A percentile compares a stretch with the other conserved stretches of the same genome.
Evolutionary conservation across 1,140 invertebrate genomes (phyloP).

Genomic region (Apolygus lucorum): DNA sequence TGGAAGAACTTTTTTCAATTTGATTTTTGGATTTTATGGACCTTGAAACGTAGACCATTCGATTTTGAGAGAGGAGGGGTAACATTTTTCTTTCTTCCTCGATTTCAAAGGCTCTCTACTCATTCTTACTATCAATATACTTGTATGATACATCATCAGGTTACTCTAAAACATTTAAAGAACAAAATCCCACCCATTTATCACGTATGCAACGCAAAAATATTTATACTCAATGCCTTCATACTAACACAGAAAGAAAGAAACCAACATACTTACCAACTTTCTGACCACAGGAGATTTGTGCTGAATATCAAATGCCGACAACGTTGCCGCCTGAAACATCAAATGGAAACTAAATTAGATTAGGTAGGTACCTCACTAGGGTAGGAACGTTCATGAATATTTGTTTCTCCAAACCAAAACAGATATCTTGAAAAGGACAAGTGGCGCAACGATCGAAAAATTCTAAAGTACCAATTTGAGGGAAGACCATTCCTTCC

Average conservation of each 20-base stretch:
- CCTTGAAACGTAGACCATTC: no score
- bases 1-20: no score
- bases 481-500: no score
- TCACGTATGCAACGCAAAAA: background rate
- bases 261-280: conserved; percentile 26
- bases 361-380: background rate
- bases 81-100: no score
- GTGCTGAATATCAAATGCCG: conserved; percentile 31
- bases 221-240: no score
- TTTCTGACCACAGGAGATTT: conserved; percentile 30
- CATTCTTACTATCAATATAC: background rate
- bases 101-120: background rate
- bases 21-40: no score
- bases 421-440: no score
- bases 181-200: background rate
- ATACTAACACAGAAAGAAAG: no score
- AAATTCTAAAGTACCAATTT: no score
- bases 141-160: conserved; percentile 1
- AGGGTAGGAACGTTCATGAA: background rate
- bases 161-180: background rate
- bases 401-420: no score
- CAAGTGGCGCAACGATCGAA: no score
- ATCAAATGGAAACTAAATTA: background rate
- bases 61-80: no score
- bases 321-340: conserved; percentile 27